Percentiles rank a stretch among this genome's conserved stretches.
These are phyloP conservation scores for Rousettus leschenaultii DNA, from an alignment of 2,113 vertebrate genomes.

Conservation along the genomic window DNA sequence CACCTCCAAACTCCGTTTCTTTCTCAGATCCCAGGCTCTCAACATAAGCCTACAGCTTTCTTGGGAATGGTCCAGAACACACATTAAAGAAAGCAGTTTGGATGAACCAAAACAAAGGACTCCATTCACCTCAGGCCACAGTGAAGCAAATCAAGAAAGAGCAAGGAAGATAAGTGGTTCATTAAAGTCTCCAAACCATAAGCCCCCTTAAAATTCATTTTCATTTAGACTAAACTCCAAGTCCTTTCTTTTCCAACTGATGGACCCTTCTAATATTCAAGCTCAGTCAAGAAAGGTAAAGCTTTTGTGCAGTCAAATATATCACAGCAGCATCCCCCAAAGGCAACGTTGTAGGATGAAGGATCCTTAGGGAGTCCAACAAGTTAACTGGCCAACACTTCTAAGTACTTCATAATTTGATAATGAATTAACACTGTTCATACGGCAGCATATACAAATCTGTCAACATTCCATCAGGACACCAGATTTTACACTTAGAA, in stretches of 20 bases:
- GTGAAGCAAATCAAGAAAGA: constrained; percentile 34
- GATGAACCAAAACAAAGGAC: constrained; percentile 43
- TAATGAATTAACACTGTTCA: constrained; percentile 44
- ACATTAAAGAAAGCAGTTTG: constrained; percentile 35
- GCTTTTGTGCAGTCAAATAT: not conserved
- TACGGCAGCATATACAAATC: not conserved
- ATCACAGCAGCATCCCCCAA: not conserved
- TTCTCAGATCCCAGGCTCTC: not conserved
- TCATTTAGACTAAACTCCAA: constrained; percentile 40
- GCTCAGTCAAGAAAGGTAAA: not conserved
- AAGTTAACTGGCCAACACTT: constrained; percentile 6
- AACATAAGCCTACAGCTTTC: not conserved
- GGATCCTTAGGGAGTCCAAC: not conserved
- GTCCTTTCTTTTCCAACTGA: constrained; percentile 6
- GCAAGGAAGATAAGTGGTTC: not conserved
- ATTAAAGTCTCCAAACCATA: not conserved
- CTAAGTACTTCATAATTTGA: constrained; percentile 45
- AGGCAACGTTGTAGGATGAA: not conserved
- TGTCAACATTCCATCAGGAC: constrained; percentile 12
- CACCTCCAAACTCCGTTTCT: constrained; percentile 44
- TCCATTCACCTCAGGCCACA: constrained; percentile 37
- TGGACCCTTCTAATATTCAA: not conserved
- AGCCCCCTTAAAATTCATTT: constrained; percentile 34
- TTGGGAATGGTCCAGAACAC: constrained; percentile 51
- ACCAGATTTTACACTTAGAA: constrained; percentile 10